phyloP scores from a whole-genome alignment of 2,113 vertebrate species.

The Scatophagus argus region DNA sequence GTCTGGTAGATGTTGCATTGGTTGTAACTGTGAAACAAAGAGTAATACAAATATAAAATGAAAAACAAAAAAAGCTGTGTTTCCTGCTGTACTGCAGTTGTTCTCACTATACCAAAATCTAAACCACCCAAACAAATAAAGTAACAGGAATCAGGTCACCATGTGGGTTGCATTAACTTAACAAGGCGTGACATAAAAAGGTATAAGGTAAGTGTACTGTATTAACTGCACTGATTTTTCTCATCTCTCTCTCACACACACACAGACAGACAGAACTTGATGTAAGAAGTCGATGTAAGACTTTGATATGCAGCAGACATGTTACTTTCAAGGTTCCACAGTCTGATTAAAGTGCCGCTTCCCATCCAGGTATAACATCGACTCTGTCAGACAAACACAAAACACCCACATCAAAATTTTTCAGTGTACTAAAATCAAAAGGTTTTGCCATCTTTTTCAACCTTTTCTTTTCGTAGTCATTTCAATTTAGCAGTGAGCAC shows the following conservation, averaged over 20 bases:
- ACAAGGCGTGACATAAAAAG: conserved; percentile 10
- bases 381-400: conserved; percentile 85
- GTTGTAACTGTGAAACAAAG: background rate
- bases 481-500: no score
- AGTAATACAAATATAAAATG: background rate
- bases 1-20: no score
- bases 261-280: background rate
- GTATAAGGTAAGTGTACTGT: background rate
- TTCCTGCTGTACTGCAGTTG: background rate
- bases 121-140: conserved; percentile 4
- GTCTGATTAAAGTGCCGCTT: conserved; percentile 92
- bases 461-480: no score
- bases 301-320: background rate
- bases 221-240: background rate
- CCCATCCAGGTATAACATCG: conserved; percentile 97
- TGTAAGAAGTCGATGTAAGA: background rate
- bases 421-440: background rate
- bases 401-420: background rate
- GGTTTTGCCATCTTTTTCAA: no score
- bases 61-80: background rate
- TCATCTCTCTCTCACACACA: background rate
- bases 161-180: background rate
- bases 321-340: conserved; percentile 62
- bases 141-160: background rate
- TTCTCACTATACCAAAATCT: background rate